Evolutionary conservation across 1,140 invertebrate genomes (phyloP).

Genomic region (Pseudobourletiella spinata): DNA sequence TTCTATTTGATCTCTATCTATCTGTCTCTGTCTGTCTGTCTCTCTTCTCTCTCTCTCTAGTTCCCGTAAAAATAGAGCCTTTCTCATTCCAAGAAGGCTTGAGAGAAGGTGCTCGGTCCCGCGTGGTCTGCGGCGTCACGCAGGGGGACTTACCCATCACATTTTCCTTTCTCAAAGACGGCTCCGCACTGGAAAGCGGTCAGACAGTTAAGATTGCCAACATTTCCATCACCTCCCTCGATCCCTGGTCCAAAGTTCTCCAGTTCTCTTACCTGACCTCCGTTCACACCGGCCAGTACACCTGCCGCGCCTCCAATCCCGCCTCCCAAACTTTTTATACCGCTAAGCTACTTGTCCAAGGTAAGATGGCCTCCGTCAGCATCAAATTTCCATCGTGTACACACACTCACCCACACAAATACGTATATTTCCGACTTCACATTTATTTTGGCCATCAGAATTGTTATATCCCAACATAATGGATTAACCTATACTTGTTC

Average conservation of each 20-base stretch:
- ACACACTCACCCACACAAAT: background rate
- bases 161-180: constrained; percentile 70
- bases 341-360: constrained; percentile 70
- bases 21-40: constrained; percentile 30
- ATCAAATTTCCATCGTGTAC: background rate
- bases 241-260: constrained; percentile 63
- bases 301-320: constrained; percentile 64
- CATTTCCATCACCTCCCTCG: constrained; percentile 60
- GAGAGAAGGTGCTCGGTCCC: constrained; percentile 71
- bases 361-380: no score
- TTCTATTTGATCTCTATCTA: constrained; percentile 4
- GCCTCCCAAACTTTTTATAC: constrained; percentile 63
- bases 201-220: constrained; percentile 31
- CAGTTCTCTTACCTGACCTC: constrained; percentile 65
- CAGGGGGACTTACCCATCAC: constrained; percentile 65
- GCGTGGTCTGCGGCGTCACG: constrained; percentile 73
- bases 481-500: no score
- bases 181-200: constrained; percentile 47
- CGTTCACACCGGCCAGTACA: constrained; percentile 67
- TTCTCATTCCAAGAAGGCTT: constrained; percentile 72
- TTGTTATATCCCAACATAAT: no score
- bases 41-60: constrained; percentile 38
- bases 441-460: background rate
- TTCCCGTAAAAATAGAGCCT: constrained; percentile 73
- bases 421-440: background rate